phyloP scores from a whole-genome alignment of 1,140 invertebrate species.

The Papilio polytes region DNA sequence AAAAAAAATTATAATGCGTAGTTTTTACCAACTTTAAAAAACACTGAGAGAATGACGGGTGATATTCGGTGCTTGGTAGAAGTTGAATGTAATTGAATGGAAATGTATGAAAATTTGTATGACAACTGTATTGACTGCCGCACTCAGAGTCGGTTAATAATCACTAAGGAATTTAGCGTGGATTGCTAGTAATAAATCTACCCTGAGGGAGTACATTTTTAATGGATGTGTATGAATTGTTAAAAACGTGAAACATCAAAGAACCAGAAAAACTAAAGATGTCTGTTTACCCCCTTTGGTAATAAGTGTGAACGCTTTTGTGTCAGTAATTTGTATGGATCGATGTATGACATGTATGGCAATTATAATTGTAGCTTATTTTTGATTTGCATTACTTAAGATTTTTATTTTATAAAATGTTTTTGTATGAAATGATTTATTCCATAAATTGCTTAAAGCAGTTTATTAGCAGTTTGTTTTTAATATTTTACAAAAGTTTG shows the following conservation, averaged over 20 bases:
- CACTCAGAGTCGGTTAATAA: too few species aligned
- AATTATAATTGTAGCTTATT: neutral
- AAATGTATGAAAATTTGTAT: neutral
- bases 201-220: too few species aligned
- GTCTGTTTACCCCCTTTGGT: neutral
- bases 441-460: neutral
- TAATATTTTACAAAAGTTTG: neutral
- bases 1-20: neutral
- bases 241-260: neutral
- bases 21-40: neutral
- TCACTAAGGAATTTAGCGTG: too few species aligned
- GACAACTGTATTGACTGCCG: too few species aligned
- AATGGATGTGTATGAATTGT: neutral
- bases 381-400: neutral
- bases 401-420: neutral
- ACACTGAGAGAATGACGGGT: neutral
- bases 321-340: neutral
- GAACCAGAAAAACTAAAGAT: neutral
- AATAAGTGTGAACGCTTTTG: neutral
- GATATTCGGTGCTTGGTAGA: slow-evolving; percentile 13
- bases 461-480: neutral
- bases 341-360: neutral
- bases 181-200: too few species aligned
- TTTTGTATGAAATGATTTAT: neutral
- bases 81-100: neutral